Conservation (phyloP, 2,113 vertebrate species). For the Parus major region DNA sequence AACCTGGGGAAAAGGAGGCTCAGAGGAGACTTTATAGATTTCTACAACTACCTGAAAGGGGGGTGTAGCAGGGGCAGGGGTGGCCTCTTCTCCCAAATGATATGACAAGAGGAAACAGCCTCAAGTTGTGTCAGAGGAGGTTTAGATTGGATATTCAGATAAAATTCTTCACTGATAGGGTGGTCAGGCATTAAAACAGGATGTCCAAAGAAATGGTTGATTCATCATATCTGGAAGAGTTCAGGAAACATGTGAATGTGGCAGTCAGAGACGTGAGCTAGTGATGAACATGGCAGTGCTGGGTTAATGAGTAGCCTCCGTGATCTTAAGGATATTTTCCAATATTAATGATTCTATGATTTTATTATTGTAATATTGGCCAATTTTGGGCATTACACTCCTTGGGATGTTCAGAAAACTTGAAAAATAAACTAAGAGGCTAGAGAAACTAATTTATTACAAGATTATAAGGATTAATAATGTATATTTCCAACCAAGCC, state of each 20-base stretch:
- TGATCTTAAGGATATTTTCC: not conserved
- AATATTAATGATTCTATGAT: not conserved
- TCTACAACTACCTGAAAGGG: not conserved
- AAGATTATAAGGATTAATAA: not conserved
- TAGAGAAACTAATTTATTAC: not conserved
- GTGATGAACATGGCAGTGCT: not conserved
- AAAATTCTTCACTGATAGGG: not conserved
- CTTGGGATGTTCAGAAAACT: not conserved
- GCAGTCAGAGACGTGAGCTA: not conserved
- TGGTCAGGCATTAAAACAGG: not conserved
- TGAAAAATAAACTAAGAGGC: not conserved
- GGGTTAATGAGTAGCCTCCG: not conserved
- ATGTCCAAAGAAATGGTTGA: not conserved
- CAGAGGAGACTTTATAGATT: fast-evolving
- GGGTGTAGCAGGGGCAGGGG: fast-evolving
- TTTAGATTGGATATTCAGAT: not conserved
- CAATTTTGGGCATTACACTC: not conserved
- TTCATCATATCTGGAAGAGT: not conserved
- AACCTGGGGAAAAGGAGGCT: not conserved
- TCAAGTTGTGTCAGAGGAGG: not conserved
- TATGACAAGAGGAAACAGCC: fast-evolving
- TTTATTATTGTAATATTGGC: not conserved
- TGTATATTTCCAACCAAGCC: not conserved
- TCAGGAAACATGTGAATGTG: not conserved
- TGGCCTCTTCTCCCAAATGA: not conserved